Percentiles rank a stretch among this genome's conserved stretches.
Evolutionary conservation across 1,140 invertebrate species (phyloP).

Genomic region (Telenomus remus): DNA sequence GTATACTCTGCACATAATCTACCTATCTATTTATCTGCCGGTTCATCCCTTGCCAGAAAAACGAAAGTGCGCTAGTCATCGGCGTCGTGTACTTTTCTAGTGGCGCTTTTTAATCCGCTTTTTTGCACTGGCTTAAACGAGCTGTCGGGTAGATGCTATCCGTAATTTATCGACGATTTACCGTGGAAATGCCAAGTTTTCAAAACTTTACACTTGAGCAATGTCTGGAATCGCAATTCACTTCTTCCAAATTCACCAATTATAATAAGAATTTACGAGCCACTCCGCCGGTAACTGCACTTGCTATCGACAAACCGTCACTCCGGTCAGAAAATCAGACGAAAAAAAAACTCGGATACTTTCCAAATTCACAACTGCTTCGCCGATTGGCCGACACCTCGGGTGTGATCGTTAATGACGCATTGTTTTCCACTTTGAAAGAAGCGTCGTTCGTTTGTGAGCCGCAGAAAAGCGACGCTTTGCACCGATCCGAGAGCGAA

Average conservation of each 20-base stretch:
- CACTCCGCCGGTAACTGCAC: constrained; percentile 31
- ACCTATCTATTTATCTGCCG: constrained; percentile 23
- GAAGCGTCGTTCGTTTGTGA: constrained; percentile 4
- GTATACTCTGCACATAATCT: constrained; percentile 12
- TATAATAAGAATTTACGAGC: constrained; percentile 59
- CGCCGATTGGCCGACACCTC: constrained; percentile 25
- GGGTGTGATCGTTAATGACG: constrained; percentile 42
- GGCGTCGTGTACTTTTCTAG: constrained; percentile 19
- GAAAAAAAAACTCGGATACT: constrained; percentile 24
- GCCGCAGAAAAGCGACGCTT: neutral
- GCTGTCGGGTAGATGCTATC: constrained; percentile 10
- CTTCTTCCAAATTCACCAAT: constrained; percentile 44
- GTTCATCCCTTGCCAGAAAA: constrained; percentile 10
- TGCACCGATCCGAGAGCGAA: constrained; percentile 16
- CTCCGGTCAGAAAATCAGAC: constrained; percentile 20
- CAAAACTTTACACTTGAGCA: constrained; percentile 49
- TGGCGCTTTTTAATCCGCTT: constrained; percentile 39
- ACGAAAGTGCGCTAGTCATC: constrained; percentile 10
- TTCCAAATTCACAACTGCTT: constrained; percentile 31
- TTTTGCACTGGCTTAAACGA: constrained; percentile 37
- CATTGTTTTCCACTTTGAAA: constrained; percentile 33
- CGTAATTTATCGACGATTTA: constrained; percentile 52
- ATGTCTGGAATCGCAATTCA: constrained; percentile 42
- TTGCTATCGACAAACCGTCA: constrained; percentile 53
- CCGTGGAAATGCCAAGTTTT: constrained; percentile 45